phyloP scores from a whole-genome alignment of 1,140 invertebrate genomes.

The Hylaeus volcanicus region DNA sequence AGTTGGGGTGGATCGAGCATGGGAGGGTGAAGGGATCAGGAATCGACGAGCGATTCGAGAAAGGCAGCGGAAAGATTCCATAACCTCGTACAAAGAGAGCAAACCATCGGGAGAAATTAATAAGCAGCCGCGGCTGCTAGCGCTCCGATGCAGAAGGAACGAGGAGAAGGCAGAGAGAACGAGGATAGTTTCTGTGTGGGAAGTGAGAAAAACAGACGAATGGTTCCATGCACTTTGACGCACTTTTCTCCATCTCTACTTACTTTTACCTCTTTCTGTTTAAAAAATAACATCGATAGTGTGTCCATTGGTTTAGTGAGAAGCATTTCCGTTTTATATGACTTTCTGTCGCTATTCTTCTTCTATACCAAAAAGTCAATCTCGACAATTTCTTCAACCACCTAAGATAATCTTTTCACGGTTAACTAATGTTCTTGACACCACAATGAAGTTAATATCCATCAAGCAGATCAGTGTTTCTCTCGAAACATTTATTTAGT shows the following conservation, averaged over 20 bases:
- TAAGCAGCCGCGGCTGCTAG: constrained; percentile 54
- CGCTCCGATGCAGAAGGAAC: not conserved
- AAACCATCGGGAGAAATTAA: constrained; percentile 61
- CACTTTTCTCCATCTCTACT: not conserved
- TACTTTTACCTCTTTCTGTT: not conserved
- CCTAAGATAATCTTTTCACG: not conserved
- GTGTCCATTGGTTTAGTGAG: too few relatives aligned
- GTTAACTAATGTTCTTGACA: not conserved
- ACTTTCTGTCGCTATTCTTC: too few relatives aligned
- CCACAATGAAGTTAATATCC: not conserved
- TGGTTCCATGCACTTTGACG: constrained; percentile 1
- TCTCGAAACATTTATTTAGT: not conserved
- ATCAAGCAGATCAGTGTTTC: not conserved
- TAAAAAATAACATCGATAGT: too few relatives aligned
- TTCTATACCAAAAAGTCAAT: too few relatives aligned
- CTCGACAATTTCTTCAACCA: not conserved
- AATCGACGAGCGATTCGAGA: constrained; percentile 66
- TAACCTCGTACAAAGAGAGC: constrained; percentile 63
- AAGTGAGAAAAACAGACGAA: constrained; percentile 30
- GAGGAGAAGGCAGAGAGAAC: not conserved
- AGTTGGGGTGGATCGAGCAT: constrained; percentile 15
- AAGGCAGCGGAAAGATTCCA: constrained; percentile 64
- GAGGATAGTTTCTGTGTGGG: constrained; percentile 10
- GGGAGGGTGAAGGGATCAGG: constrained; percentile 38
- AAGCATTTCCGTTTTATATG: too few relatives aligned